Percentiles rank a stretch among this genome's conserved stretches.
These are phyloP conservation scores for Diabrotica virgifera DNA, from an alignment of 1,140 invertebrate species.

Conservation along the genomic window DNA sequence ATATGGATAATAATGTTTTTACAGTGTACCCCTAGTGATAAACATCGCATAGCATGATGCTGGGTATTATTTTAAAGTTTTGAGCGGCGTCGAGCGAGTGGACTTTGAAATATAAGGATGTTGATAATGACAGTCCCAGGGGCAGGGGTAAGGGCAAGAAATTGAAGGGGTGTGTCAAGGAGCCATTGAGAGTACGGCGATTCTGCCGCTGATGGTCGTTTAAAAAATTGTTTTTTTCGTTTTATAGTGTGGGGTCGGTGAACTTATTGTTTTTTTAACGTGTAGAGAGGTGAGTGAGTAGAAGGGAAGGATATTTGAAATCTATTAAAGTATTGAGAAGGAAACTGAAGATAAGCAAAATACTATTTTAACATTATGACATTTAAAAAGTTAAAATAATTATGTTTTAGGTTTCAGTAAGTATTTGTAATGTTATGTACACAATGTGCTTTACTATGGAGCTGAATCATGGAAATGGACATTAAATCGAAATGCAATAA, in stretches of 20 bases:
- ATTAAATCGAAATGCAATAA: no score
- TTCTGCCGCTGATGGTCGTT: not conserved
- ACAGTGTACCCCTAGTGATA: not conserved
- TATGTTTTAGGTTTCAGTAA: no score
- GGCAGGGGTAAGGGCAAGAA: not conserved
- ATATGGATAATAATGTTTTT: not conserved
- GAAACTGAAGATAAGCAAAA: no score
- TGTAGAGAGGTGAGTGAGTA: no score
- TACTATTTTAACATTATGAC: no score
- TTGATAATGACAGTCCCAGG: not conserved
- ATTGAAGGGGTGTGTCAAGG: slow-evolving; percentile 1
- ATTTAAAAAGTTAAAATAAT: no score
- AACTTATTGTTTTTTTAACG: not conserved
- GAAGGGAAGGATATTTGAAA: no score
- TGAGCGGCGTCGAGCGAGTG: not conserved
- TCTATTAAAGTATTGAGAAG: no score
- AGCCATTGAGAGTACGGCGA: not conserved
- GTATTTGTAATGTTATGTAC: no score
- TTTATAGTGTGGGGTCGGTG: not conserved
- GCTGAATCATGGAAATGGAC: no score
- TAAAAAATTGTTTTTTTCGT: not conserved
- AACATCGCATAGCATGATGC: not conserved
- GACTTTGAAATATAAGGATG: slow-evolving; percentile 1
- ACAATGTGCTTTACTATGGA: no score
- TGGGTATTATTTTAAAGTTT: not conserved